phyloP scores from a whole-genome alignment of 2,888 invertebrate genomes.

The Tiphia femorata region DNA sequence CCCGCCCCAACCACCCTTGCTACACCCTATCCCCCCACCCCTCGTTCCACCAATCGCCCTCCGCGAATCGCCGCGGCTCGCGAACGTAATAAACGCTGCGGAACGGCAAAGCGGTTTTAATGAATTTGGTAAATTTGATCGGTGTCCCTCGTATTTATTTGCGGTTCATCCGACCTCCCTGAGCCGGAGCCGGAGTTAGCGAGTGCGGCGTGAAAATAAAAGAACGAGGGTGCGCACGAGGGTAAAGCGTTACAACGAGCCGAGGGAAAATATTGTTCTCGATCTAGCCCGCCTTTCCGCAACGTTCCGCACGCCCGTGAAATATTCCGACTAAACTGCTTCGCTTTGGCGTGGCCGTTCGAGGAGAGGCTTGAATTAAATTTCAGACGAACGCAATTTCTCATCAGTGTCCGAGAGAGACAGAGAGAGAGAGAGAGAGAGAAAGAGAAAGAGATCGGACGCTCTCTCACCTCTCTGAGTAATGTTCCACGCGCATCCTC shows the following conservation, averaged over 20 bases:
- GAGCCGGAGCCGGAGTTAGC: too few species aligned
- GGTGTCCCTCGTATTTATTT: slow-evolving; percentile 12
- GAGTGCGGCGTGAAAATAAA: background rate
- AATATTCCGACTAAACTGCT: background rate
- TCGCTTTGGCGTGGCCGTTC: background rate
- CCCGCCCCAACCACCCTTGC: too few species aligned
- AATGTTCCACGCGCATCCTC: background rate
- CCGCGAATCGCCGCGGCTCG: background rate
- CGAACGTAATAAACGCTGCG: slow-evolving; percentile 5
- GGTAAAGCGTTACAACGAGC: background rate
- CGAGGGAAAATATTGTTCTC: background rate
- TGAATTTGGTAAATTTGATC: slow-evolving; percentile 15
- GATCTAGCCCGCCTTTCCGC: background rate
- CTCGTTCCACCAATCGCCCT: too few species aligned
- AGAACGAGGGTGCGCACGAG: background rate
- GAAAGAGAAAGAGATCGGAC: background rate
- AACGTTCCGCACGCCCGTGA: background rate
- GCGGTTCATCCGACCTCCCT: background rate
- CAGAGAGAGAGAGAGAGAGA: background rate
- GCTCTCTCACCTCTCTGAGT: background rate
- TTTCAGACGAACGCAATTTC: background rate
- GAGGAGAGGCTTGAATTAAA: background rate
- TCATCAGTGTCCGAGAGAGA: background rate
- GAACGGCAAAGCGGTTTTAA: slow-evolving; percentile 3
- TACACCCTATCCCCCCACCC: too few species aligned